Evolutionary conservation across 2,797 vertebrate genomes (phyloP).

Genomic region (Peromyscus aztecus): DNA sequence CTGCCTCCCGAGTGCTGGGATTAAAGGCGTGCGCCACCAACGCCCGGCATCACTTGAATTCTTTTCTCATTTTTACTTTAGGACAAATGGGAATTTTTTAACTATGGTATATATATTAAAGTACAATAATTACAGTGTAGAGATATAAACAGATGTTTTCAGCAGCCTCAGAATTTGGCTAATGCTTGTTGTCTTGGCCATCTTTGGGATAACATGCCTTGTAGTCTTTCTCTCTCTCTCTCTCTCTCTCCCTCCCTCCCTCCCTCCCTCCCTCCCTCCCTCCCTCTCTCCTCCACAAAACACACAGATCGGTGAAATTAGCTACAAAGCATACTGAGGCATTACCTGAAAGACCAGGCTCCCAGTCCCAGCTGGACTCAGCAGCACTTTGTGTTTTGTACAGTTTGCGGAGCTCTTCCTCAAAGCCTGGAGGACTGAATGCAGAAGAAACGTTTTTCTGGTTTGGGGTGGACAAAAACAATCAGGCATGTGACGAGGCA

Average conservation of each 20-base stretch:
- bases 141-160: slow-evolving; percentile 34
- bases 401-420: slow-evolving; percentile 5
- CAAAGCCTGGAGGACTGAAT: neutral
- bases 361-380: slow-evolving; percentile 11
- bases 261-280: no score
- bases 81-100: neutral
- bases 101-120: neutral
- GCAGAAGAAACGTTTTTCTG: slow-evolving; percentile 42
- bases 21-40: no score
- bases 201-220: slow-evolving; percentile 48
- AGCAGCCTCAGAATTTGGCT: slow-evolving; percentile 23
- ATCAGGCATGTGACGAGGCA: neutral
- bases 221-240: neutral
- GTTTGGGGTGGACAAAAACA: neutral
- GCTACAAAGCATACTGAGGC: slow-evolving; percentile 18
- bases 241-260: no score
- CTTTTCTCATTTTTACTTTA: slow-evolving; percentile 65
- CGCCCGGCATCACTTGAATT: slow-evolving; percentile 45
- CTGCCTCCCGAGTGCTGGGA: no score
- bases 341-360: slow-evolving; percentile 38
- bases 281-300: neutral
- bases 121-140: neutral
- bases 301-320: slow-evolving; percentile 32
- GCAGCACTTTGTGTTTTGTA: slow-evolving; percentile 50
- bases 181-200: slow-evolving; percentile 31